Percentiles rank a stretch among this genome's conserved stretches.
Evolutionary conservation across 2,113 vertebrate genomes (phyloP).

Genomic region (Callospermophilus lateralis): DNA sequence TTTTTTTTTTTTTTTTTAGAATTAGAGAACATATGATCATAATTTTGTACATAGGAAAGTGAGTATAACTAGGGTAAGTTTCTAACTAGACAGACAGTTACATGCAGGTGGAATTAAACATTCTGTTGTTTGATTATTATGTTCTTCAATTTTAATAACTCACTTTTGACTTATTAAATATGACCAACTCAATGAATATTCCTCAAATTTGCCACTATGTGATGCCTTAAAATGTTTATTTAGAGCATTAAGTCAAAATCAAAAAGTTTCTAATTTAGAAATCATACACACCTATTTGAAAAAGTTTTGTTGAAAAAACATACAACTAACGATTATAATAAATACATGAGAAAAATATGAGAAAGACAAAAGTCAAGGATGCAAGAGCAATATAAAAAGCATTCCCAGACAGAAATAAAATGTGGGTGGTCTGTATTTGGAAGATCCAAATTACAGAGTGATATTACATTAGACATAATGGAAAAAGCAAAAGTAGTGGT

Average conservation of each 20-base stretch:
- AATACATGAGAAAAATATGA: neutral
- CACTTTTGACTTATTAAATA: neutral
- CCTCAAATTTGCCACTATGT: neutral
- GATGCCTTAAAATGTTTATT: neutral
- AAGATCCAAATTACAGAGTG: neutral
- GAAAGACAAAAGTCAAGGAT: neutral
- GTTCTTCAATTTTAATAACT: neutral
- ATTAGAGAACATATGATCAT: neutral
- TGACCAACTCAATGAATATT: neutral
- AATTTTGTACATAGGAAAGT: neutral
- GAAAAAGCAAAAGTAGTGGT: neutral
- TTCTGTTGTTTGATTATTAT: neutral
- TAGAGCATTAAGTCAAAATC: neutral
- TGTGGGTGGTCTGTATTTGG: neutral
- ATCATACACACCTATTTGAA: neutral
- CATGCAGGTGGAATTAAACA: fast-evolving
- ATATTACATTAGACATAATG: neutral
- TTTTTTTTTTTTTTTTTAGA: neutral
- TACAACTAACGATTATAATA: neutral
- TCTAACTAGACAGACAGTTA: neutral
- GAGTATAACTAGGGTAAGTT: neutral
- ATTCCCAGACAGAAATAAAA: neutral
- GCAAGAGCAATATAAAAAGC: neutral
- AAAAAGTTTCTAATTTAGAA: neutral
- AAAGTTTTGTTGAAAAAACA: neutral